These are phyloP conservation scores for Spilosoma lubricipeda DNA, from an alignment of 2,888 invertebrate genomes.

Conservation along the genomic window DNA sequence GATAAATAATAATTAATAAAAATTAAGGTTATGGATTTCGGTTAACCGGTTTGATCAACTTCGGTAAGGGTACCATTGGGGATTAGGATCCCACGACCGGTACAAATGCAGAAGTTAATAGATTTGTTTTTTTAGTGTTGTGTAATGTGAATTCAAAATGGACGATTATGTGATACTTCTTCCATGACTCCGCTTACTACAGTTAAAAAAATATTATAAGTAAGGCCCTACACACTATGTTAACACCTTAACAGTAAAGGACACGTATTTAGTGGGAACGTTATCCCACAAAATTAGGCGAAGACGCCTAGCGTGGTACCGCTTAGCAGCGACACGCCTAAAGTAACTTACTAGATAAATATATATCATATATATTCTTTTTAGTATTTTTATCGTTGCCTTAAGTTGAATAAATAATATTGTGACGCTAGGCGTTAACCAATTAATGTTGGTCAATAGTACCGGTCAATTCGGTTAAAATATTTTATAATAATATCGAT, in stretches of 20 bases:
- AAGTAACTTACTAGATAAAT: slow-evolving; percentile 9
- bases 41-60: neutral
- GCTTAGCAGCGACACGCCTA: slow-evolving; percentile 19
- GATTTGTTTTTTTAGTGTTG: neutral
- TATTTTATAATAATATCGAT: neutral
- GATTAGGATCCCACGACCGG: neutral
- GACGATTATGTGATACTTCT: neutral
- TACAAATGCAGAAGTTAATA: neutral
- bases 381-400: slow-evolving; percentile 8
- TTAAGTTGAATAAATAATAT: slow-evolving; percentile 15
- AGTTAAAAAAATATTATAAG: slow-evolving; percentile 9
- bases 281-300: slow-evolving; percentile 9
- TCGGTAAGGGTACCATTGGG: neutral
- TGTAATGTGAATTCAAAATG: neutral
- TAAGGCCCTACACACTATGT: slow-evolving; percentile 7
- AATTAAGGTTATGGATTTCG: neutral
- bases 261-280: neutral
- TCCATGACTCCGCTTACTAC: neutral
- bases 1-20: too few species aligned
- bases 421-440: slow-evolving; percentile 23
- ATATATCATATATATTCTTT: neutral
- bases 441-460: neutral
- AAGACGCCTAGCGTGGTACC: slow-evolving; percentile 15
- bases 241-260: slow-evolving; percentile 5
- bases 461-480: slow-evolving; percentile 16